phyloP scores from a whole-genome alignment of 2,113 vertebrate genomes.

The Oncorhynchus keta region DNA sequence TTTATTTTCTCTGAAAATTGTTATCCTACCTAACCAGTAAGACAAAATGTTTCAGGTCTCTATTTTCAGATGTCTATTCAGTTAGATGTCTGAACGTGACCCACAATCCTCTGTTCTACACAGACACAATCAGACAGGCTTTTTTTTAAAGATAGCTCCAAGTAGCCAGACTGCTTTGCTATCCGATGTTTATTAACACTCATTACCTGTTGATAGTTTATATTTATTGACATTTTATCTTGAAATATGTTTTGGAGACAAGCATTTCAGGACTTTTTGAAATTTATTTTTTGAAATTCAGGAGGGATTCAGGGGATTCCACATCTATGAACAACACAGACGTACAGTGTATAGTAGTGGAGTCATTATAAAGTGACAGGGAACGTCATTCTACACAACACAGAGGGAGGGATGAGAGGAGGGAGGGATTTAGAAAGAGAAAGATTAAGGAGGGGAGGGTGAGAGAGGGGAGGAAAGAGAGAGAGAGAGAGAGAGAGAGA shows the following conservation, averaged over 20 bases:
- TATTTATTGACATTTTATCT: not conserved
- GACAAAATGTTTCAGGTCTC: conserved; percentile 14
- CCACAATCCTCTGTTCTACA: not conserved
- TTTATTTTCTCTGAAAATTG: conserved; percentile 48
- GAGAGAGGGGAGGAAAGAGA: not conserved
- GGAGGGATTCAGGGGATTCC: not conserved
- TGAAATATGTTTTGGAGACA: not conserved
- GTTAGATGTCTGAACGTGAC: not conserved
- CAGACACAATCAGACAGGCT: not conserved
- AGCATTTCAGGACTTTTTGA: not conserved
- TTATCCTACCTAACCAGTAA: conserved; percentile 48
- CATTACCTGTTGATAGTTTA: not conserved
- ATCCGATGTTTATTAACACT: not conserved
- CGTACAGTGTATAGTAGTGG: not conserved
- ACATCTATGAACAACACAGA: not conserved
- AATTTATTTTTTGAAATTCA: not conserved
- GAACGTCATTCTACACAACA: not conserved
- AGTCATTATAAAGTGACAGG: not conserved
- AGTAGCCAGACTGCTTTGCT: not conserved
- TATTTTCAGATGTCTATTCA: conserved; percentile 1
- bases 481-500: no score
- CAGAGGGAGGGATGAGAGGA: not conserved
- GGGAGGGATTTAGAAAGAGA: no score
- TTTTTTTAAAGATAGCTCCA: not conserved
- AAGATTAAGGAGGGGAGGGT: not conserved